A percentile compares a stretch with the other conserved stretches of the same genome.
phyloP scores from a whole-genome alignment of 2,113 vertebrate genomes.

The Takifugu bimaculatus region DNA sequence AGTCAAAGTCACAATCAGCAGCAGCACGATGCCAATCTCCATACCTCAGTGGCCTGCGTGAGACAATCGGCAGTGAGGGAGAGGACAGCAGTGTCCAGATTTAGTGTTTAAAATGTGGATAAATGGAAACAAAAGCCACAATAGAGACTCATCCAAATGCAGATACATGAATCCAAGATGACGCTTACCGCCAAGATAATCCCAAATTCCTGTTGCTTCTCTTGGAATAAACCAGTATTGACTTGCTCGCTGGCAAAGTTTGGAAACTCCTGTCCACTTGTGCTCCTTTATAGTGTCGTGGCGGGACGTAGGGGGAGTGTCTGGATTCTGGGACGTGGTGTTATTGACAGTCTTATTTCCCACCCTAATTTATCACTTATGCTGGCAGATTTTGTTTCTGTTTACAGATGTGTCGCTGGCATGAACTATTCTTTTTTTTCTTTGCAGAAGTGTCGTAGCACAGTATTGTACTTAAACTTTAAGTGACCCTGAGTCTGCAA shows the following conservation, averaged over 20 bases:
- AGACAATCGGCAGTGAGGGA: conserved; percentile 4
- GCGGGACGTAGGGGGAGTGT: conserved; percentile 45
- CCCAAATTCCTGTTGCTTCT: conserved; percentile 17
- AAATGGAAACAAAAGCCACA: background rate
- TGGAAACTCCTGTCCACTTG: conserved; percentile 30
- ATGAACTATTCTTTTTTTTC: conserved; percentile 28
- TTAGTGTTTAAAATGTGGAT: background rate
- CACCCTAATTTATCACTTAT: conserved; percentile 26
- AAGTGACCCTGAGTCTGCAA: conserved; percentile 37
- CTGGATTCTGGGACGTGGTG: conserved; percentile 9
- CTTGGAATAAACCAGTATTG: conserved; percentile 31
- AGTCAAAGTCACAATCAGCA: conserved; percentile 59
- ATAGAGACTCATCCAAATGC: background rate
- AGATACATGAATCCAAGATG: background rate
- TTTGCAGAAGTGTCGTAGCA: background rate
- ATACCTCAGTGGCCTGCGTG: conserved; percentile 59
- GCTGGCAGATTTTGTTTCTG: conserved; percentile 32
- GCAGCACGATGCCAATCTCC: conserved; percentile 65
- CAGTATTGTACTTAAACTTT: conserved; percentile 25
- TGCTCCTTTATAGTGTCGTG: conserved; percentile 58
- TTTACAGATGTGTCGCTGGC: conserved; percentile 21
- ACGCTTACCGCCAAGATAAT: conserved; percentile 52
- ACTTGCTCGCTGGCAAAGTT: conserved; percentile 17
- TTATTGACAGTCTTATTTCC: conserved; percentile 16
- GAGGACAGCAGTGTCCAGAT: background rate